Base-by-base conservation (phyloP, 2,888 invertebrate species). In the Tetramorium bicarinatum region DNA sequence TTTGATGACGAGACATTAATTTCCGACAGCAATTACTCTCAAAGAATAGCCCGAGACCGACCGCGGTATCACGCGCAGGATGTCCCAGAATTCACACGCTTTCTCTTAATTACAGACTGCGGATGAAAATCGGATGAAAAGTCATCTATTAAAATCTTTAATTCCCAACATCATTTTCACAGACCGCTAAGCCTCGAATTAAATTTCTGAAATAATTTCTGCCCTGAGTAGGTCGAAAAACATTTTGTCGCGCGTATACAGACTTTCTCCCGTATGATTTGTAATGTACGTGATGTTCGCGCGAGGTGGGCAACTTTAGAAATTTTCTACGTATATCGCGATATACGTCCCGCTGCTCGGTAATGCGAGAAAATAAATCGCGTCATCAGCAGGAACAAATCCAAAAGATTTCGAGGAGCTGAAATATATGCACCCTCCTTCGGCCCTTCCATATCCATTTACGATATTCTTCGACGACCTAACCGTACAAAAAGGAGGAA, bases 381-480 rank as follows among this genome's bases (percentile, higher is more conserved):
- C 34, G n/a, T 59, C 47, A 80, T 61, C 59, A 25, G 44, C 56
- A 47, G 21, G 7, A 59, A 21, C 47, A 44, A 72, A 54, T 54
- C 2, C 9, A 54, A 21, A 54, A 54, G 9, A 72, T 56, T 62
- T 47, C 18, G n/a, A 80, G 44, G 15, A 4, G 2, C 15, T 3
- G 4, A 80, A 80, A 80, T 72, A 18, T 80, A 80, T 80, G 72
- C 79, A 80, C 38, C 71, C 79, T 72, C 47, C 34, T 72, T 25
- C 61, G 25, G 13, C 18, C 8, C 59, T 59, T 54, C 15, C 38
- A 41, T 29, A 77, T 62, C 29, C 25, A 72, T 59, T 71, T 44
- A 34, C 56, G 56, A 79, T 44, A 71, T 71, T 59, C 47, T 25
- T 59, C 71, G 34, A 59, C 38, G 47, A n/a, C 21, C 44, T 34